These are phyloP conservation scores for Macrophya alboannulata DNA, from an alignment of 2,888 invertebrate genomes.

Conservation along the genomic window DNA sequence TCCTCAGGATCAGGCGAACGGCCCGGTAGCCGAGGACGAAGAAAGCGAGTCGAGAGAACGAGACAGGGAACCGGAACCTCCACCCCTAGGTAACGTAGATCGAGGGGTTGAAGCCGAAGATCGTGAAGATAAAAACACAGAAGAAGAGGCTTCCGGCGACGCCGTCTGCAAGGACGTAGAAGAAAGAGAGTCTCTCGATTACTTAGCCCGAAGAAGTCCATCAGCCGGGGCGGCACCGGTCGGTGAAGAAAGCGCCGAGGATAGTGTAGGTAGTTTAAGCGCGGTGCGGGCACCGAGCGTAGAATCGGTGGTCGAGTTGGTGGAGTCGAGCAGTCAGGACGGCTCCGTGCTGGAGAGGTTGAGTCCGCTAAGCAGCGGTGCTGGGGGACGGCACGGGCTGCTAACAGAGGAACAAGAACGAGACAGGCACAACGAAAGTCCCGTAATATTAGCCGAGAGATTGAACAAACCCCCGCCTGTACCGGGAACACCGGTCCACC, in stretches of 20 bases:
- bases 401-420: conserved; percentile 78
- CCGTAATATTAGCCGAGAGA: conserved; percentile 77
- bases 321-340: conserved; percentile 74
- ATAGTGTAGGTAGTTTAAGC: conserved; percentile 80
- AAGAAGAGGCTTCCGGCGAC: conserved; percentile 74
- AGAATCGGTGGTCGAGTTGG: conserved; percentile 71
- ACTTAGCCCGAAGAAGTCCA: not conserved
- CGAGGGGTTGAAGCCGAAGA: conserved; percentile 65
- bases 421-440: conserved; percentile 78
- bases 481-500: conserved; percentile 54
- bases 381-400: conserved; percentile 76
- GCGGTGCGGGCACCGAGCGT: conserved; percentile 69
- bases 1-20: conserved; percentile 41
- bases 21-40: conserved; percentile 64
- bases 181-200: conserved; percentile 7
- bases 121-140: conserved; percentile 81
- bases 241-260: conserved; percentile 63
- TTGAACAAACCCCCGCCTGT: conserved; percentile 75
- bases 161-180: conserved; percentile 62
- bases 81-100: conserved; percentile 71
- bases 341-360: conserved; percentile 80
- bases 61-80: conserved; percentile 77
- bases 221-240: conserved; percentile 75
- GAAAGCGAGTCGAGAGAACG: conserved; percentile 75
- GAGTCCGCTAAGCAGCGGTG: conserved; percentile 78